Conservation (phyloP, 2,113 vertebrate genomes). For the Peromyscus maniculatus region DNA sequence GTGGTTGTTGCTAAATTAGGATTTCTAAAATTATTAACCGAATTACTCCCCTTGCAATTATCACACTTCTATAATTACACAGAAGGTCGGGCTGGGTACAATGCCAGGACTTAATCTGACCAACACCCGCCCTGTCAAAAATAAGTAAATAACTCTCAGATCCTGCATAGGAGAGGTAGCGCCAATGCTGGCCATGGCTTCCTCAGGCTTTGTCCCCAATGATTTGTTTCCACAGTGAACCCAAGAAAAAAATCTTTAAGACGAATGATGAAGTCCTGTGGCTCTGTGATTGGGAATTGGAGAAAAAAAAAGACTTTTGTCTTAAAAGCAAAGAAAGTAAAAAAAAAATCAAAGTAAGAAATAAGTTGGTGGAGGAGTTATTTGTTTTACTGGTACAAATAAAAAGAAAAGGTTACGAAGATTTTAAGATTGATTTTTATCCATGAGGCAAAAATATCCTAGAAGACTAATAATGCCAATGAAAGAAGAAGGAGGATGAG, state of each 20-base stretch:
- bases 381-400: slow-evolving; percentile 31
- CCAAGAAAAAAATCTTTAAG: background rate
- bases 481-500: background rate
- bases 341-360: slow-evolving; percentile 16
- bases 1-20: slow-evolving; percentile 60
- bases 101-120: slow-evolving; percentile 43
- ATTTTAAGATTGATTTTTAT: slow-evolving; percentile 10
- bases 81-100: slow-evolving; percentile 26
- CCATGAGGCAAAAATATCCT: background rate
- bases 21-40: slow-evolving; percentile 69
- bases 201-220: background rate
- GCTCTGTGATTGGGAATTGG: background rate
- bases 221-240: slow-evolving; percentile 19
- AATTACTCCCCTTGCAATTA: slow-evolving; percentile 68
- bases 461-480: background rate
- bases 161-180: background rate
- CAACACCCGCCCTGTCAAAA: no score
- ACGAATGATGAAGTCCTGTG: background rate
- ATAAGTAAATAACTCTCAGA: slow-evolving; percentile 61
- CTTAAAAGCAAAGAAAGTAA: background rate
- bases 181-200: background rate
- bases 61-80: slow-evolving; percentile 64
- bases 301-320: background rate
- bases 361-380: background rate
- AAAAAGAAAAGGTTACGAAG: background rate